phyloP scores from a whole-genome alignment of 2,797 vertebrate species.

The Pseudochirops corinnae region DNA sequence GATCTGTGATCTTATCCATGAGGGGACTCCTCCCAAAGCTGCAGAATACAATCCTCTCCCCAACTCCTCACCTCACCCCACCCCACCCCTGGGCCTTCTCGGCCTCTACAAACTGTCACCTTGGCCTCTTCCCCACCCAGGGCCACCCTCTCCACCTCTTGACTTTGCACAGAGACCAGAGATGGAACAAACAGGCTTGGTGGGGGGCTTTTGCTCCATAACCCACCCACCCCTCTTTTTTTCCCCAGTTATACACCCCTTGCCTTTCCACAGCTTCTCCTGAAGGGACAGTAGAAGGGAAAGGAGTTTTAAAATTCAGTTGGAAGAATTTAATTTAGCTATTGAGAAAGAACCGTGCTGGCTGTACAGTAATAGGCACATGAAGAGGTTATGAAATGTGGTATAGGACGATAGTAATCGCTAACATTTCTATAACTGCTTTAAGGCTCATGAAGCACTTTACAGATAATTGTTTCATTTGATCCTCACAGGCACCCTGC shows the following conservation, averaged over 20 bases:
- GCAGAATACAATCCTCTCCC: background rate
- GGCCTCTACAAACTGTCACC: background rate
- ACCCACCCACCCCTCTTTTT: background rate
- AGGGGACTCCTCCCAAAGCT: background rate
- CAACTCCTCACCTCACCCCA: too few species aligned
- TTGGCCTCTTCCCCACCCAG: background rate
- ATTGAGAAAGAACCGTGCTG: background rate
- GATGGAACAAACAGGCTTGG: background rate
- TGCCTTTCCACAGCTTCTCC: background rate
- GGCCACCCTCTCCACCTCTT: background rate
- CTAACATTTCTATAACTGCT: background rate
- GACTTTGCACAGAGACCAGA: background rate
- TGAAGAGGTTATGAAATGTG: background rate
- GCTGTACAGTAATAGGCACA: background rate
- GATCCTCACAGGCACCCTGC: background rate
- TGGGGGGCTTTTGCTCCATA: background rate
- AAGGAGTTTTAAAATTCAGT: background rate
- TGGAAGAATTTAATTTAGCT: background rate
- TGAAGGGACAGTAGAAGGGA: background rate
- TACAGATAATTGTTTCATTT: background rate
- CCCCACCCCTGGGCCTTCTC: background rate
- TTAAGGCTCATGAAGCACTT: background rate
- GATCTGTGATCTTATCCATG: background rate
- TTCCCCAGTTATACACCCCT: background rate
- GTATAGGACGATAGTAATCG: background rate